phyloP scores from a whole-genome alignment of 1,140 invertebrate species.

The Onthophagus taurus region DNA sequence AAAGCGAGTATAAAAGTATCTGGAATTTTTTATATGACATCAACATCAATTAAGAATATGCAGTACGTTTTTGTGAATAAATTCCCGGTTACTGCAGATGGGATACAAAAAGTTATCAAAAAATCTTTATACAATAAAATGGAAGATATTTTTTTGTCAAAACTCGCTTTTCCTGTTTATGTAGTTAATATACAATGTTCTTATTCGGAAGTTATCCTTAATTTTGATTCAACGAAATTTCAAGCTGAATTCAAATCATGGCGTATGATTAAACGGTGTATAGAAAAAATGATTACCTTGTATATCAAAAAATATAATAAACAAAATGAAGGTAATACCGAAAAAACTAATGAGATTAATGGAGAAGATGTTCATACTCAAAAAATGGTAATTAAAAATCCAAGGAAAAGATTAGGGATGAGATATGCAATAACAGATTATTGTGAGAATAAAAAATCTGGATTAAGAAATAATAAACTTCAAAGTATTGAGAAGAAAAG shows the following conservation, averaged over 20 bases:
- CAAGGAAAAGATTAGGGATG: not conserved
- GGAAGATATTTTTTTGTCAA: constrained; percentile 6
- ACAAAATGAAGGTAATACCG: not conserved
- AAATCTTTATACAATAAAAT: not conserved
- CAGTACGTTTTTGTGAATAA: constrained; percentile 58
- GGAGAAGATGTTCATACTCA: not conserved
- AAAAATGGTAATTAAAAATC: not conserved
- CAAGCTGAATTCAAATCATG: constrained; percentile 53
- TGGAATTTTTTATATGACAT: constrained; percentile 45
- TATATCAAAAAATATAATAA: constrained; percentile 1
- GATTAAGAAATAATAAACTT: too few species aligned
- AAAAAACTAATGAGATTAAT: not conserved
- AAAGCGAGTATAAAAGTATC: constrained; percentile 43
- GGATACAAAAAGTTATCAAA: constrained; percentile 45
- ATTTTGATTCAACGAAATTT: constrained; percentile 42
- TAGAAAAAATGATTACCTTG: constrained; percentile 40
- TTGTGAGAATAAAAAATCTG: too few species aligned
- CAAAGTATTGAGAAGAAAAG: too few species aligned
- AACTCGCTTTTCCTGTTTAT: constrained; percentile 44
- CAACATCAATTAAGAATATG: constrained; percentile 37
- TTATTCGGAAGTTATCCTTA: constrained; percentile 46
- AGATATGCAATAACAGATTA: too few species aligned
- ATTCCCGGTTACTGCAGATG: constrained; percentile 42
- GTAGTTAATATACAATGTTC: constrained; percentile 52
- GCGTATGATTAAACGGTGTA: constrained; percentile 40